Base-by-base conservation (phyloP, 2,113 vertebrate species). In the Orycteropus afer region DNA sequence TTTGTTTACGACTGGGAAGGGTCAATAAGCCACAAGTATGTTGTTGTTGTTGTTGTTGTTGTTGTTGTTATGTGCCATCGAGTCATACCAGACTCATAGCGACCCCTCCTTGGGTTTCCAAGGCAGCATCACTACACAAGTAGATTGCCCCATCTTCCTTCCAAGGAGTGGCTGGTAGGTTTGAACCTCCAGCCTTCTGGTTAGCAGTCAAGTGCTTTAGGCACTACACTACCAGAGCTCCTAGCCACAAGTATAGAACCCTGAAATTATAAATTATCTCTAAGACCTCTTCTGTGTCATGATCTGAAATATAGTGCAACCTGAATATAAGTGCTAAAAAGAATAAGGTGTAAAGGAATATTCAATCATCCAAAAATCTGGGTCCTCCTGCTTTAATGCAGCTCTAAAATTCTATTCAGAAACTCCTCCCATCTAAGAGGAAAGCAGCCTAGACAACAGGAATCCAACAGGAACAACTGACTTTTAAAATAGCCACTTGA, bases 401-500 rank as follows among this genome's bases (percentile, higher is more conserved):
- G n/a, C 34, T 13, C 8, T 49, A 61, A 87, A 88, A 49, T 42
- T 83, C 90, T 79, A 57, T 14, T 57, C n/a, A 18, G 73, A 81
- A 55, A 78, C 74, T 65, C 92, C 49, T 84, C 78, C 73, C n/a
- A 29, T 14, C 78, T 71, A 20, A 47, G 57, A 93, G 57, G 45
- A 94, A 87, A 63, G 49, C n/a, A 83, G 78, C 57, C 88, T 78
- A 91, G 90, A 80, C 49, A 79, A 83, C 74, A 95, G 63, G 79
- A 93, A 80, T 95, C 94, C 89, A 74, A 92, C 7, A 89, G 92
- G 88, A 94, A 89, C 92, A 96, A 77, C 32, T n/a, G 88, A 85
- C 32, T 92, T 95, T 91, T 86, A 97, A 97, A 97, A 97, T 57
- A 97, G 94, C 69, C 82, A 95, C 79, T 97, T 79, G 18, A 92